phyloP scores from a whole-genome alignment of 2,888 invertebrate species.

The Pandemis heparana region DNA sequence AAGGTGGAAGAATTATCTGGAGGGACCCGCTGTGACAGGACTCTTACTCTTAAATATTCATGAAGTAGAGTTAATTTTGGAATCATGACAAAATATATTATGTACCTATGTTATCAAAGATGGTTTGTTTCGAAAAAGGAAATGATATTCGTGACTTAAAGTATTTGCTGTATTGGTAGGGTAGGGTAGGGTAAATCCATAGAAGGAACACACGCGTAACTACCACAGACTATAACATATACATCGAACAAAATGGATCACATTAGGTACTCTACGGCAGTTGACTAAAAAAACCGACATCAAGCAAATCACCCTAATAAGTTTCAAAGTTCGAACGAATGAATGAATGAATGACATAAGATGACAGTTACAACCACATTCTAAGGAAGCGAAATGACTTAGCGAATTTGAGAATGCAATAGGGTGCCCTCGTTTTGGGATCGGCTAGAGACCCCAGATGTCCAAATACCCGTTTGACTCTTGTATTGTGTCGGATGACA shows the following conservation, averaged over 20 bases:
- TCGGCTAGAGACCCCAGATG: conserved; percentile 78
- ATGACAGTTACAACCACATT: conserved; percentile 53
- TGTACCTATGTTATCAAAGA: too few species aligned
- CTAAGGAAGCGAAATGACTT: conserved; percentile 57
- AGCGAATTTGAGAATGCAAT: conserved; percentile 61
- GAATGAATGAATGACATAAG: conserved; percentile 45
- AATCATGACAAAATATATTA: too few species aligned
- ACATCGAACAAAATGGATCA: neutral
- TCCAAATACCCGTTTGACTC: conserved; percentile 74
- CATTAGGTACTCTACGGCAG: neutral
- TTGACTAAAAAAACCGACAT: conserved; percentile 20
- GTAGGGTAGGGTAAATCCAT: too few species aligned
- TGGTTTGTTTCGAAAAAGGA: too few species aligned
- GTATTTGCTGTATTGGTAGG: too few species aligned
- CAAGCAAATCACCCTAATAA: conserved; percentile 41
- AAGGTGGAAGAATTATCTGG: too few species aligned
- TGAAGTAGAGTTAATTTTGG: too few species aligned
- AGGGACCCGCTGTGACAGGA: too few species aligned
- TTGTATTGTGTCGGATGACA: conserved; percentile 70
- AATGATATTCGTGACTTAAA: too few species aligned
- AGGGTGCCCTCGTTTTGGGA: conserved; percentile 60
- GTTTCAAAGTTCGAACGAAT: conserved; percentile 39
- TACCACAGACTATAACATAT: neutral
- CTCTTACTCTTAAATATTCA: too few species aligned
- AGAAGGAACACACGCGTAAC: too few species aligned